Base-by-base conservation (phyloP, 1,140 invertebrate species). In the Doryteuthis pealeii region DNA sequence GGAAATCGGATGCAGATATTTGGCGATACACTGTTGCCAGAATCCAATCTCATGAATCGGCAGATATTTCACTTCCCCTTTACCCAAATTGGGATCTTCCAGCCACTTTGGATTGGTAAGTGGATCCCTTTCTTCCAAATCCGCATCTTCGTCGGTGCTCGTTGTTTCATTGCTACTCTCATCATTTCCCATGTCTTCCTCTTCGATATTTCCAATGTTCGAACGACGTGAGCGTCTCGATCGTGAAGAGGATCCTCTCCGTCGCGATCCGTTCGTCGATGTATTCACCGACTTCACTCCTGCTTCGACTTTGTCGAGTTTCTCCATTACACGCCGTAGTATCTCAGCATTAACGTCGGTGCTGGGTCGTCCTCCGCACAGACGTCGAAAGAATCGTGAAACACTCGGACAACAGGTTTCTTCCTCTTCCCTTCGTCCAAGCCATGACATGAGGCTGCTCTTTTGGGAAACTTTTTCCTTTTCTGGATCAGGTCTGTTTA, bases 61-160 rank as follows among this genome's bases (percentile, higher is more conserved):
- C 18, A 83, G 68, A 62, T 81, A 79, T 74, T 81, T 96, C n/a
- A 79, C 74, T 58, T 76, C 77, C 94, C 94, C 97, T 92, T 87
- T 96, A 93, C 58, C 93, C 91, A 82, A 94, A 93, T 85, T 97
- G 2, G 70, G 30, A 45, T 83, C 81, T 4, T 82, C 77, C 49
- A 81, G 45, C 81, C 82, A 82, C 35, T 69, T 72, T 31, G 77
- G 77, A 54, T 81, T 77, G 40, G 78, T 77, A 18, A 82, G 66
- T 26, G 81, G 80, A 68, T 82, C 78, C 49, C 80, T 43, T 22
- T 78, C 78, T 18, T 79, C 80, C 28, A 76, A 40, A 49, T 76
- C 74, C 12, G 77, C 76, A 8, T 71, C 49, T 1, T 76, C 74
- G 1, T 74, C 65, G 14, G 77, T 71, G n/a, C 72, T 76, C 1